Percentiles rank a stretch among this genome's conserved stretches.
Conservation (phyloP, 2,797 vertebrate species). For the Syngnathus rostellatus region DNA sequence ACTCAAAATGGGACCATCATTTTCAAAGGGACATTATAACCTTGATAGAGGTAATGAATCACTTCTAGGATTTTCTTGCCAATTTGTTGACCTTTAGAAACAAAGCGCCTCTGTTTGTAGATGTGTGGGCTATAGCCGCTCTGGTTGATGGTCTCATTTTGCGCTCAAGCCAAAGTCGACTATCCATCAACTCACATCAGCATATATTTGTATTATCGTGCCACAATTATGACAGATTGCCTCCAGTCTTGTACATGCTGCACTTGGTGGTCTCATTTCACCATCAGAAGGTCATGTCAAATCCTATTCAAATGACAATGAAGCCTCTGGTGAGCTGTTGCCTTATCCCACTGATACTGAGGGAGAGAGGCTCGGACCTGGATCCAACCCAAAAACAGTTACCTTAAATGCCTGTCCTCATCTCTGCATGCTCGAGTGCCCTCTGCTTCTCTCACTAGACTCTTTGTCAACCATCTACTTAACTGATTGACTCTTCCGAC, state of each 20-base stretch:
- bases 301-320: slow-evolving; percentile 42
- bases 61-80: not conserved
- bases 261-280: slow-evolving; percentile 20
- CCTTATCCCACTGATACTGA: slow-evolving; percentile 14
- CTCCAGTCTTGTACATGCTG: slow-evolving; percentile 16
- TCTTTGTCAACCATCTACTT: slow-evolving; percentile 28
- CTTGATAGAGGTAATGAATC: slow-evolving; percentile 6
- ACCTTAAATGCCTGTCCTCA: slow-evolving; percentile 29
- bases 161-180: slow-evolving; percentile 6
- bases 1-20: slow-evolving; percentile 2
- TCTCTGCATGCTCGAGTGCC: slow-evolving; percentile 24
- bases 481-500: slow-evolving; percentile 46
- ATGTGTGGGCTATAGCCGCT: not conserved
- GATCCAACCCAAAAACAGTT: slow-evolving; percentile 46
- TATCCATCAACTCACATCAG: slow-evolving; percentile 20
- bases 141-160: slow-evolving; percentile 7
- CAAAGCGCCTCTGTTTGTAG: slow-evolving; percentile 1
- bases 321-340: slow-evolving; percentile 40
- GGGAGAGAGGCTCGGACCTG: slow-evolving; percentile 33
- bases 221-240: slow-evolving; percentile 9
- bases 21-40: slow-evolving; percentile 1
- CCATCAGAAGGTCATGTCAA: slow-evolving; percentile 40
- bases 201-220: slow-evolving; percentile 17
- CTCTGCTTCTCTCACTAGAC: slow-evolving; percentile 19
- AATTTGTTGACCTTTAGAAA: slow-evolving; percentile 6